Evolutionary conservation across 1,140 invertebrate genomes (phyloP).

Genomic region (Eriocheir sinensis): DNA sequence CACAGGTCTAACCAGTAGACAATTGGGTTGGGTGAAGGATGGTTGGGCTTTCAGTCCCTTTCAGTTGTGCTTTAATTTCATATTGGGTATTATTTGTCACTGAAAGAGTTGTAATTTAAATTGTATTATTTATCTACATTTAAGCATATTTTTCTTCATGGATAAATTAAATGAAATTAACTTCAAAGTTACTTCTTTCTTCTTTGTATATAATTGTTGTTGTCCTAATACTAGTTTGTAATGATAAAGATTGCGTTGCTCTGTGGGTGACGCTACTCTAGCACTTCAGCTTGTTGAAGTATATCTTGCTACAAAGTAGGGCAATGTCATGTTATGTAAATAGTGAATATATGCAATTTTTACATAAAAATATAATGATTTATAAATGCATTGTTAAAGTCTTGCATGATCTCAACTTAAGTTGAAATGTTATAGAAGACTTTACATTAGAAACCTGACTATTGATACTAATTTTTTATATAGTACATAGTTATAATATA

Average conservation of each 20-base stretch:
- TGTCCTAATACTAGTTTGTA: too few relatives aligned
- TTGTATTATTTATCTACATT: background rate
- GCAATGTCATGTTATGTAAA: slow-evolving; percentile 42
- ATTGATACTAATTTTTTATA: too few relatives aligned
- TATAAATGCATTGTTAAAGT: slow-evolving; percentile 10
- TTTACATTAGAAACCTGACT: background rate
- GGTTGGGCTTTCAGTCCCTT: background rate
- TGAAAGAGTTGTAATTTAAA: background rate
- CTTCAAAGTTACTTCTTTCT: slow-evolving; percentile 8
- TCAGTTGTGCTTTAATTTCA: slow-evolving; percentile 30
- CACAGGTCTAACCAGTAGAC: slow-evolving; percentile 32
- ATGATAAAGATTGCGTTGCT: background rate
- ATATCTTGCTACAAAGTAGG: background rate
- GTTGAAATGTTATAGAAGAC: slow-evolving; percentile 3
- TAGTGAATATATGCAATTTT: slow-evolving; percentile 47
- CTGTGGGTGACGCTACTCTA: background rate
- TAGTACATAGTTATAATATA: background rate
- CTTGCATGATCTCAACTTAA: slow-evolving; percentile 3
- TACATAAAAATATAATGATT: slow-evolving; percentile 24
- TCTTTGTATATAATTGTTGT: slow-evolving; percentile 26
- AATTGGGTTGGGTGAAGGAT: too few relatives aligned
- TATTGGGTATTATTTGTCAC: background rate
- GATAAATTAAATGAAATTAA: background rate
- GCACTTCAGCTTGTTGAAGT: background rate
- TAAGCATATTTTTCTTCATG: too few relatives aligned